Evolutionary conservation across 2,113 vertebrate genomes (phyloP), one percentile per base, ranked within the genome.

Genomic region (Platichthys stellatus): DNA sequence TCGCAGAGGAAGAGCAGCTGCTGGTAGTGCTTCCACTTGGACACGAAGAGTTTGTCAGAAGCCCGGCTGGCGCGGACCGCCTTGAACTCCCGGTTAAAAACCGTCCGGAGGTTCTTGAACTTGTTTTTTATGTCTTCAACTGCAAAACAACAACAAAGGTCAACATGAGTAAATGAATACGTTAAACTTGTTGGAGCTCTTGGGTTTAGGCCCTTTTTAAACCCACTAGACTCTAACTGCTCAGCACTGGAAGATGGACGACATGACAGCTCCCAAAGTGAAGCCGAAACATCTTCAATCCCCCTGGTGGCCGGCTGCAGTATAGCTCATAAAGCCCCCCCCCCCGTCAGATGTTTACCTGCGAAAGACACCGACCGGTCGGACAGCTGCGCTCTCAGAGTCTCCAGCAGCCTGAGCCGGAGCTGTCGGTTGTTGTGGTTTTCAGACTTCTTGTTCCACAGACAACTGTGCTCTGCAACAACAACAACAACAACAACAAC

Each of bases 1-100:
- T 88, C 82, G 7, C 78, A 70, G 63, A 92, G 90, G 81, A 90
- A 92, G 21, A 90, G 77, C 76, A 92, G 62, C 57, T 86, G 85
- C 47, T 88, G 80, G 78, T 86, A 92, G 61, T 92, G 89, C 56
- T 92, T 92, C 90, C 90, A 92, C 15, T 86, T 89, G 71, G 90
- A 89, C 59, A 68, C 9, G 14, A 88, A 81, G 60, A 6, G 80
- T 49, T 81, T 86, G 74, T 80, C 73, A 0, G 74, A 64, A 0
- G 10, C n/a, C 45, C 38, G 64, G 82, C 80, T 73, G 0, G 61
- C 51, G 76, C 68, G 80, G 3, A 86, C 85, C 1, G 74, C 71
- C 72, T 88, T 89, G 56, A 70, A 76, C 8, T 92, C 89, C 0
- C 90, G 89, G 74, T 90, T 82, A 26, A 92, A 92, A 40, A 92